Conservation (phyloP, 2,113 vertebrate species). For the Alces alces region DNA sequence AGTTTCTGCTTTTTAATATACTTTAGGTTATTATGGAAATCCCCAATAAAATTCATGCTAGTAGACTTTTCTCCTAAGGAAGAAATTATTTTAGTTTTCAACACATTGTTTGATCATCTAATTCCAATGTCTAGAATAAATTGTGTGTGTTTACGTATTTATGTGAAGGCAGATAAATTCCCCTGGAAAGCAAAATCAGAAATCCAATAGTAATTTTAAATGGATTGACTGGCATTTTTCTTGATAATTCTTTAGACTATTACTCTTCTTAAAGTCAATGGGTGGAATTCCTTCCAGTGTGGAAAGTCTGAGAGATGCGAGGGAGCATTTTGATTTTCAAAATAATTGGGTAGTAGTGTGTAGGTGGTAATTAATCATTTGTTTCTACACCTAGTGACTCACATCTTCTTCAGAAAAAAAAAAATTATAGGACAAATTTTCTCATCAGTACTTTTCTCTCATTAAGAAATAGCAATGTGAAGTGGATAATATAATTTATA, state of each 20-base stretch:
- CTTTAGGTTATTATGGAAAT: not conserved
- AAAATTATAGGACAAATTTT: not conserved
- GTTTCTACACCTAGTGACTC: constrained; percentile 20
- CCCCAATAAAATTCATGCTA: not conserved
- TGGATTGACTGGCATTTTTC: not conserved
- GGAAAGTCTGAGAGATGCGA: constrained; percentile 9
- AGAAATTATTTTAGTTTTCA: not conserved
- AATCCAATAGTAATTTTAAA: not conserved
- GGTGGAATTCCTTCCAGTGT: not conserved
- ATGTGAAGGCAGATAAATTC: not conserved
- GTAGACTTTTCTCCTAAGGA: not conserved
- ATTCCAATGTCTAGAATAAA: not conserved
- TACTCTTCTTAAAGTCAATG: not conserved
- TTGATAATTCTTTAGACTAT: not conserved
- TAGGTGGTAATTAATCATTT: constrained; percentile 47
- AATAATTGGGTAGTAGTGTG: not conserved
- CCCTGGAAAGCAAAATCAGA: not conserved
- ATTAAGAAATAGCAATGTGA: not conserved
- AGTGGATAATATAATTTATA: not conserved
- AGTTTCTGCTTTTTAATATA: not conserved
- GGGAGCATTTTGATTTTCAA: not conserved
- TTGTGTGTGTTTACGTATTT: not conserved
- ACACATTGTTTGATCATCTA: not conserved
- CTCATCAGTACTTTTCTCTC: not conserved
- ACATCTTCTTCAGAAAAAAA: constrained; percentile 1